Conservation (phyloP, 2,888 invertebrate genomes). For the Apodemia duryi region DNA sequence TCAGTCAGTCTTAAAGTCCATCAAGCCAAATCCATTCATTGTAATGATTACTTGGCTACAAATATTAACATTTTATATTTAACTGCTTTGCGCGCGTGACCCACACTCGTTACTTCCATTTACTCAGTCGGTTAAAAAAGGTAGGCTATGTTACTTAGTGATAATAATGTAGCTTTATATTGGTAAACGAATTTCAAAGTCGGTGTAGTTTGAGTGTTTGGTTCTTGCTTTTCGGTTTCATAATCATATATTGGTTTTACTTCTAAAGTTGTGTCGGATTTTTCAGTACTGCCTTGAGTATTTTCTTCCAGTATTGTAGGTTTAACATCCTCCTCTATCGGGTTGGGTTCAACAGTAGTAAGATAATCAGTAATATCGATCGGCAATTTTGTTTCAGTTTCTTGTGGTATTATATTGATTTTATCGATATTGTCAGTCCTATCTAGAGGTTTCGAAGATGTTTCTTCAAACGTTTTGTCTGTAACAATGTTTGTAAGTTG, state of each 20-base stretch:
- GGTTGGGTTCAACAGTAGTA: neutral
- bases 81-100: too few species aligned
- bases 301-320: conserved; percentile 12
- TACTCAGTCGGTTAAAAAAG: too few species aligned
- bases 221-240: conserved; percentile 1
- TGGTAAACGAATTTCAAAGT: too few species aligned
- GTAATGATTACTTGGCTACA: too few species aligned
- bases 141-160: too few species aligned
- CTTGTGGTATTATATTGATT: neutral
- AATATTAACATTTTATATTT: too few species aligned
- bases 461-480: conserved; percentile 10
- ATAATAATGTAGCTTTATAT: too few species aligned
- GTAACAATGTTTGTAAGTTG: neutral
- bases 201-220: neutral
- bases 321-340: neutral
- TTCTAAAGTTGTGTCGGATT: conserved; percentile 20
- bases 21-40: too few species aligned
- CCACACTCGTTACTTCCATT: too few species aligned
- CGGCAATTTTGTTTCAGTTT: neutral
- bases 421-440: neutral
- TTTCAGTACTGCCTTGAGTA: conserved; percentile 14
- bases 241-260: neutral
- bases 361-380: conserved; percentile 1
- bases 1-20: too few species aligned
- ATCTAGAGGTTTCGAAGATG: neutral